Evolutionary conservation across 2,113 vertebrate genomes (phyloP).

Genomic region (Vireo altiloquus): DNA sequence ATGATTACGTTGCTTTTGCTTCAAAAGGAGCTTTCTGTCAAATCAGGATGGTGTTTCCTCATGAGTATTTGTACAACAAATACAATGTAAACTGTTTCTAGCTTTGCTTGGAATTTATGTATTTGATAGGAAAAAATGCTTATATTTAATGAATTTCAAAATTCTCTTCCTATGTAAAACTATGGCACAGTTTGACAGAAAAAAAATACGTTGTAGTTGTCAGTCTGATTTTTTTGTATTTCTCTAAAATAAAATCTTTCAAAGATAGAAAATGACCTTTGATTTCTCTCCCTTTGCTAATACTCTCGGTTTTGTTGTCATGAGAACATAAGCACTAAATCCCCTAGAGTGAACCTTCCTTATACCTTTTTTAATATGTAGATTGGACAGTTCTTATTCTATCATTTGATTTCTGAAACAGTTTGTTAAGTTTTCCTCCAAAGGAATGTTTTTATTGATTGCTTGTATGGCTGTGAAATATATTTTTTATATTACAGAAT

Average conservation of each 20-base stretch:
- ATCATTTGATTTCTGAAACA: neutral
- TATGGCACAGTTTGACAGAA: neutral
- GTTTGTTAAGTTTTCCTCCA: neutral
- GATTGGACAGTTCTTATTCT: neutral
- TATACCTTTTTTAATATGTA: neutral
- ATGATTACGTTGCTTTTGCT: neutral
- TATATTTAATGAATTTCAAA: neutral
- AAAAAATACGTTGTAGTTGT: neutral
- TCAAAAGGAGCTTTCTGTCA: neutral
- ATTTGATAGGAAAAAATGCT: neutral
- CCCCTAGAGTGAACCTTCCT: neutral
- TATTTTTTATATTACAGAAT: slow-evolving; percentile 6
- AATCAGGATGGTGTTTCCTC: neutral
- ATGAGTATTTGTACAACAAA: neutral
- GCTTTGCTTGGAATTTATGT: neutral
- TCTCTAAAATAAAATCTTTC: neutral
- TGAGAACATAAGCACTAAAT: slow-evolving; percentile 1
- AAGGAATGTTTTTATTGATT: slow-evolving; percentile 30
- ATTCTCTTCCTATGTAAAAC: neutral
- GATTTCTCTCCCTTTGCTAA: slow-evolving; percentile 9
- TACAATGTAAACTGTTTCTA: neutral
- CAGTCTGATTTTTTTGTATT: neutral
- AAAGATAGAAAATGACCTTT: neutral
- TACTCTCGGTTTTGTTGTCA: neutral
- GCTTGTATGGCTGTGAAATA: neutral